Percentiles rank a stretch among this genome's conserved stretches.
These are phyloP conservation scores for Alloscopus bannaensis DNA, from an alignment of 2,888 invertebrate species.

Conservation along the genomic window DNA sequence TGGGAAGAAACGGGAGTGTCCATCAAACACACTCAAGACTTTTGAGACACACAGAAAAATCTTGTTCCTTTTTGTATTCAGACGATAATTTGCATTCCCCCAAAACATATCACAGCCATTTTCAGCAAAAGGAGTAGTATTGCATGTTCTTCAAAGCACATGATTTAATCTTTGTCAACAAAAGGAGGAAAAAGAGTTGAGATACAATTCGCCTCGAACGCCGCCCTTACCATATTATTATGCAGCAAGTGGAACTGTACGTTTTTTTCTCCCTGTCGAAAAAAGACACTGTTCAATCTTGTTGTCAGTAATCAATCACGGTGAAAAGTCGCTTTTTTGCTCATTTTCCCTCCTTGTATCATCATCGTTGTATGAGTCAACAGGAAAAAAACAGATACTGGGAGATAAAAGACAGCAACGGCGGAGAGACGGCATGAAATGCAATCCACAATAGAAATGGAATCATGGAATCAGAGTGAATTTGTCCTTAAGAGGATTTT, in stretches of 20 bases:
- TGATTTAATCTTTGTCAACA: conserved; percentile 54
- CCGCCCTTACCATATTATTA: no score
- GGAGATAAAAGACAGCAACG: background rate
- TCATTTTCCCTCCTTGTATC: background rate
- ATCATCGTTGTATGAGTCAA: background rate
- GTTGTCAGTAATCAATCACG: conserved; percentile 53
- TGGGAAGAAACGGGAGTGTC: conserved; percentile 46
- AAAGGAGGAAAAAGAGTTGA: no score
- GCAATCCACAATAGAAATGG: conserved; percentile 4
- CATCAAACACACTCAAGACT: no score
- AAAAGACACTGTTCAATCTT: conserved; percentile 28
- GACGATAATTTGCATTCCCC: conserved; percentile 1
- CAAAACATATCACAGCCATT: conserved; percentile 3
- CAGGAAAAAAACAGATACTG: background rate
- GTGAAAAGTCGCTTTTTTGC: background rate
- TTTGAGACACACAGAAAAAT: conserved; percentile 25
- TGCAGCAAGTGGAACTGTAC: no score
- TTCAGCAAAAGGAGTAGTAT: conserved; percentile 19
- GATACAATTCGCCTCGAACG: no score
- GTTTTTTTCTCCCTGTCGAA: no score
- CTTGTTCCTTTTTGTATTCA: conserved; percentile 2
- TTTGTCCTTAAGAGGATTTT: conserved; percentile 55
- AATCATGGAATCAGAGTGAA: conserved; percentile 52
- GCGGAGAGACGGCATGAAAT: background rate
- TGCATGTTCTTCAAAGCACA: conserved; percentile 5